Conservation (phyloP, 2,113 vertebrate species). For the Lutjanus erythropterus region DNA sequence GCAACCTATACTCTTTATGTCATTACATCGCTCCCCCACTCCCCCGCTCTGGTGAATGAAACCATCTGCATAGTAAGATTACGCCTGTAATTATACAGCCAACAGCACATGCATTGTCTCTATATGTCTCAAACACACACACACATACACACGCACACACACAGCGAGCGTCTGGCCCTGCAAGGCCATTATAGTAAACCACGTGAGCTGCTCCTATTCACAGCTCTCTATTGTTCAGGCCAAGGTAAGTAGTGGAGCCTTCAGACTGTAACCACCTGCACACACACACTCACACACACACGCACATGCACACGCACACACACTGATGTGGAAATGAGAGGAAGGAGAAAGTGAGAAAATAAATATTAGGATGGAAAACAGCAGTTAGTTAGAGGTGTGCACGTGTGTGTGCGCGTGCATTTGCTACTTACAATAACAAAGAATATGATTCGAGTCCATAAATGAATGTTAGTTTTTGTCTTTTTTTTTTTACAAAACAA, state of each 20-base stretch:
- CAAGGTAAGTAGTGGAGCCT: conserved; percentile 86
- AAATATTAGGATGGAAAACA: conserved; percentile 80
- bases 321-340: conserved; percentile 76
- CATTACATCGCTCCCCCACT: conserved; percentile 64
- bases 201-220: conserved; percentile 84
- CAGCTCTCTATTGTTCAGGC: conserved; percentile 83
- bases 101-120: conserved; percentile 78
- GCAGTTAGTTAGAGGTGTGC: conserved; percentile 41
- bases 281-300: conserved; percentile 44
- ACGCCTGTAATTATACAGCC: conserved; percentile 81
- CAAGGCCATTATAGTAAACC: conserved; percentile 86
- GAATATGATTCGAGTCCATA: neutral
- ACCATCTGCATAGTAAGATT: conserved; percentile 82
- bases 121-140: conserved; percentile 69
- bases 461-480: neutral
- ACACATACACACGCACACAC: conserved; percentile 11
- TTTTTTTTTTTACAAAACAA: neutral
- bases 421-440: neutral
- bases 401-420: conserved; percentile 20
- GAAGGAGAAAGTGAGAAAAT: conserved; percentile 76
- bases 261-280: conserved; percentile 85
- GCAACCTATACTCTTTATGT: conserved; percentile 80
- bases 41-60: conserved; percentile 68
- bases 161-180: conserved; percentile 69
- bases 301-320: conserved; percentile 47